Percentiles rank a stretch among this genome's conserved stretches.
Evolutionary conservation across 2,113 vertebrate species (phyloP).

Genomic region (Panurus biarmicus): DNA sequence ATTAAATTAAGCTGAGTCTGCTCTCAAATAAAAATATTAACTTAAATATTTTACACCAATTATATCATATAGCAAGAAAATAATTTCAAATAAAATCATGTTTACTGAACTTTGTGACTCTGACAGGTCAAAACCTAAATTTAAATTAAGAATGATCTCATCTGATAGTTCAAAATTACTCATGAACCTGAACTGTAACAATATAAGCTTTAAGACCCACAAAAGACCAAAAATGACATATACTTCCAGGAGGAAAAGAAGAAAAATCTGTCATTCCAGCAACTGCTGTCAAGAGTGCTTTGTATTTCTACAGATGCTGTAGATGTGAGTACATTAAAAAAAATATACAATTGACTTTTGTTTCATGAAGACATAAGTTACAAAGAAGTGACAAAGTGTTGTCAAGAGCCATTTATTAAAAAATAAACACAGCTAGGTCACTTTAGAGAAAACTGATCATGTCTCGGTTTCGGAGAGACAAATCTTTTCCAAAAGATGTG

Average conservation of each 20-base stretch:
- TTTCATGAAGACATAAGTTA: neutral
- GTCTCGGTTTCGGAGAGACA: too few species aligned
- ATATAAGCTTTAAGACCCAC: neutral
- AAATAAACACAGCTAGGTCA: neutral
- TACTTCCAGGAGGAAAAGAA: neutral
- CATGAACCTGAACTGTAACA: neutral
- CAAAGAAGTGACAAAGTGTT: neutral
- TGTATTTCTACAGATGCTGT: neutral
- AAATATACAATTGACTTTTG: neutral
- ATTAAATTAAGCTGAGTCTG: neutral
- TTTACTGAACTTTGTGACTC: neutral
- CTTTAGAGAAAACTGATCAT: neutral
- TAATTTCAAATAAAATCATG: neutral
- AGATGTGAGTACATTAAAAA: neutral
- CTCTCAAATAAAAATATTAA: neutral
- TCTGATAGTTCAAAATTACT: neutral
- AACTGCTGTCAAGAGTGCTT: neutral
- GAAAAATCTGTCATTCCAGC: neutral
- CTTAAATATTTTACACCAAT: neutral
- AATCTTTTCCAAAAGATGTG: neutral
- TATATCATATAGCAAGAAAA: neutral
- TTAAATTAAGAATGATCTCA: neutral
- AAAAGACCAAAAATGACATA: neutral
- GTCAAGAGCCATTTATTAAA: neutral
- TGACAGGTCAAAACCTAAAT: neutral